Percentiles rank a stretch among this genome's conserved stretches.
Evolutionary conservation across 2,113 vertebrate species (phyloP).

Genomic region (Galeopterus variegatus): DNA sequence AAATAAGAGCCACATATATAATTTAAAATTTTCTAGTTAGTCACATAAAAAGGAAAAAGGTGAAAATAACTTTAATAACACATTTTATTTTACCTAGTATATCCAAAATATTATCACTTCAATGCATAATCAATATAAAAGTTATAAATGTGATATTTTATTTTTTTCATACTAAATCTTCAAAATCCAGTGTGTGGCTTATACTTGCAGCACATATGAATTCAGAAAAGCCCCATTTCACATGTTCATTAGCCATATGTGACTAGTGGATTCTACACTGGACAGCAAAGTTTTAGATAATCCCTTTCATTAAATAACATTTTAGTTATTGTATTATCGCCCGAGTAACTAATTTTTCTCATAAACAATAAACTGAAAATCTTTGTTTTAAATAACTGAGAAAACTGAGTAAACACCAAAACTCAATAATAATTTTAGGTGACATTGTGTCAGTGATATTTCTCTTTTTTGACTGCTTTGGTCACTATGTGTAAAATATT

Average conservation of each 20-base stretch:
- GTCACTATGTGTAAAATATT: not conserved
- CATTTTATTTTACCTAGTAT: not conserved
- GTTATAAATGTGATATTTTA: not conserved
- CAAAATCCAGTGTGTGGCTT: not conserved
- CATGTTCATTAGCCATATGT: not conserved
- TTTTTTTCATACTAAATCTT: not conserved
- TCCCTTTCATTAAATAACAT: not conserved
- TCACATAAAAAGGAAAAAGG: not conserved
- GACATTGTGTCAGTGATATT: not conserved
- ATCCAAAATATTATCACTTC: constrained; percentile 19
- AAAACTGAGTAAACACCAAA: not conserved
- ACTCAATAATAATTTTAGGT: not conserved
- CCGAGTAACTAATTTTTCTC: not conserved
- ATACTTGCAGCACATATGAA: not conserved
- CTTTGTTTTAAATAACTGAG: constrained; percentile 9
- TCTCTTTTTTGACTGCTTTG: not conserved
- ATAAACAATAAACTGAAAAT: not conserved
- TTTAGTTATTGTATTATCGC: not conserved
- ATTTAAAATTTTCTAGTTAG: constrained; percentile 20
- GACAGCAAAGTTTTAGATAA: not conserved
- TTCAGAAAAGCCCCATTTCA: not conserved
- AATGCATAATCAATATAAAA: not conserved
- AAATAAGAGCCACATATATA: not conserved
- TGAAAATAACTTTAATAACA: not conserved
- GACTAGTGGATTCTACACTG: not conserved